Percentiles rank a stretch among this genome's conserved stretches.
Conservation (phyloP, 2,888 invertebrate genomes). For the Caenorhabditis sp. region DNA sequence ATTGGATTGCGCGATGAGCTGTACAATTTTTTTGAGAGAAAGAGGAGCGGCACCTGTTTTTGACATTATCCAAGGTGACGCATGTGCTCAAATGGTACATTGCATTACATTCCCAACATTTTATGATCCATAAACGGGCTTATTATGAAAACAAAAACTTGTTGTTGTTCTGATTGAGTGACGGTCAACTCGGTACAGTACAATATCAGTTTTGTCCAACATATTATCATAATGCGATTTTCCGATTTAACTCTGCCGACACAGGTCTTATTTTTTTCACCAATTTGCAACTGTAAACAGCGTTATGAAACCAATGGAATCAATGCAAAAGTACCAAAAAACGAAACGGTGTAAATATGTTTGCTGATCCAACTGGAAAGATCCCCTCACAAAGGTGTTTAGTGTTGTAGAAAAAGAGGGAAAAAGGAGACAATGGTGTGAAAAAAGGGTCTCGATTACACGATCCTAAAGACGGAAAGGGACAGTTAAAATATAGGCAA, state of each 20-base stretch:
- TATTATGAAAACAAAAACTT: too few species aligned
- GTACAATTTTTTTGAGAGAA: too few species aligned
- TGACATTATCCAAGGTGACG: too few species aligned
- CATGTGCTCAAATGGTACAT: too few species aligned
- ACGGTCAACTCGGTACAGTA: neutral
- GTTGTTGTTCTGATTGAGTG: too few species aligned
- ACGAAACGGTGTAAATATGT: conserved; percentile 1
- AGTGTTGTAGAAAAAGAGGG: conserved; percentile 5
- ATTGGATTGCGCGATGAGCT: too few species aligned
- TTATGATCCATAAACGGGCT: too few species aligned
- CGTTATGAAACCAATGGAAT: neutral
- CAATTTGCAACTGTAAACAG: neutral
- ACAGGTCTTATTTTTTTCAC: neutral
- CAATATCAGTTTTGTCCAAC: conserved; percentile 11
- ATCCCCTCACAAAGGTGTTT: conserved; percentile 12
- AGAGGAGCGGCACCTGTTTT: too few species aligned
- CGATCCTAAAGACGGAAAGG: conserved; percentile 19
- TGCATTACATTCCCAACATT: too few species aligned
- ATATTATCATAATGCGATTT: conserved; percentile 49
- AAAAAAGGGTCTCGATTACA: conserved; percentile 42
- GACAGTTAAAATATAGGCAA: conserved; percentile 38
- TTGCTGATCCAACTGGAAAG: conserved; percentile 13
- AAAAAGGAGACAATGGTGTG: conserved; percentile 25
- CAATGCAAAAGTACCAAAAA: neutral
- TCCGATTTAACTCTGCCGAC: conserved; percentile 3